Evolutionary conservation across 2,888 invertebrate species (phyloP), one percentile per base, ranked within the genome.

Genomic region (Antheraea assamensis): DNA sequence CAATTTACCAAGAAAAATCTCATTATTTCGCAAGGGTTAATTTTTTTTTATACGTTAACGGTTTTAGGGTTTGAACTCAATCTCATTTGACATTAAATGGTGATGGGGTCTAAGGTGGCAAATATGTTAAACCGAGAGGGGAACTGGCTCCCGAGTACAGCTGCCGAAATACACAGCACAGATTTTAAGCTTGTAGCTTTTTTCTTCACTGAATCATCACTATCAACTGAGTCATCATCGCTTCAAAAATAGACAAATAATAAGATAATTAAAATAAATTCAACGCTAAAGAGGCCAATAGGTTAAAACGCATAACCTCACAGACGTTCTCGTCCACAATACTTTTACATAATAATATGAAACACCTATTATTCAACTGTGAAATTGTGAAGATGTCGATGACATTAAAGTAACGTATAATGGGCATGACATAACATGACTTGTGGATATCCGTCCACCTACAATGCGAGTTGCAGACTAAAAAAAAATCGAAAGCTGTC

Each of bases 351-450:
- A 64, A 61, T 61, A 27, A 64, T 64, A 64, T 30, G 58, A 58
- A 24, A 24, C 24, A 58, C 61, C 61, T 64, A 64, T 64, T 64
- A 64, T 64, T 64, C 61, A 64, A 64, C 27, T 64, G 61, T 30
- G 61, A 64, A 64, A 64, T 64, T 64, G 19, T 64, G 61, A 64
- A 64, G 61, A 30, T 64, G 61, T 15, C 17, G 61, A 64, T 64
- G 61, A 30, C 61, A 64, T 64, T 64, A 64, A 64, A 27, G 61
- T 30, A 30, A 64, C 17, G 21, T 35, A n/a, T 35, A 68, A 68
- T 35, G 68, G 35, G 72, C 71, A 80, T 79, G 83, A 88, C 88
- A 82, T 88, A 88, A 88, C 68, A 35, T n/a, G n/a, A 68, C 19
- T 35, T 1, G n/a, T 35, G 35, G 31, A 68, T 68, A 68, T 68